These are phyloP conservation scores for Pentamera pediparva DNA, from an alignment of 53 echinoderm and acorn worm species.

Conservation along the genomic window DNA sequence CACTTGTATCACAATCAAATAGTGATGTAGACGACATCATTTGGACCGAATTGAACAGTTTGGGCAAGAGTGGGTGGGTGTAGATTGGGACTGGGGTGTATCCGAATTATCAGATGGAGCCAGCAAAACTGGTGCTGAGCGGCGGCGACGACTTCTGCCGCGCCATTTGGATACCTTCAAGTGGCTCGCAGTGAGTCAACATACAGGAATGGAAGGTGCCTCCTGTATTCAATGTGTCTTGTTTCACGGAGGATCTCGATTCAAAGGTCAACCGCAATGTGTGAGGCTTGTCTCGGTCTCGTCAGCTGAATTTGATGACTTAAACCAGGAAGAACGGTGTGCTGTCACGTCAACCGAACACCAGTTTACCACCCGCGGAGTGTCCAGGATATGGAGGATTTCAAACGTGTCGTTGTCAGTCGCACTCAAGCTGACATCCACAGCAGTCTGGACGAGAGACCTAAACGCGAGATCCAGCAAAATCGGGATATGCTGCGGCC, in stretches of 20 bases:
- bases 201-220: background rate
- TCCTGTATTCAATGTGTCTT: background rate
- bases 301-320: background rate
- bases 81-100: too few relatives aligned
- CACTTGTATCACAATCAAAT: too few relatives aligned
- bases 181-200: conserved; percentile 11
- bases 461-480: background rate
- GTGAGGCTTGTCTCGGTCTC: background rate
- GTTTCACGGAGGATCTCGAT: background rate
- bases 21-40: too few relatives aligned
- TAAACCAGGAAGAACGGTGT: background rate
- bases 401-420: conserved; percentile 1
- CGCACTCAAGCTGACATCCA: background rate
- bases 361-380: background rate
- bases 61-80: too few relatives aligned
- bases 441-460: background rate
- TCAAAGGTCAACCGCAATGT: conserved; percentile 1
- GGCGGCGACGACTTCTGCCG: background rate
- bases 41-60: too few relatives aligned
- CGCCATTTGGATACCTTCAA: conserved; percentile 10
- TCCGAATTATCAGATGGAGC: too few relatives aligned
- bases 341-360: conserved; percentile 9
- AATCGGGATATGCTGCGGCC: background rate
- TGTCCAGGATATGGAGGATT: conserved; percentile 10
- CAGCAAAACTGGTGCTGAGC: too few relatives aligned